A percentile compares a stretch with the other conserved stretches of the same genome.
Evolutionary conservation across 2,113 vertebrate species (phyloP).

Genomic region (Albula glossodonta): DNA sequence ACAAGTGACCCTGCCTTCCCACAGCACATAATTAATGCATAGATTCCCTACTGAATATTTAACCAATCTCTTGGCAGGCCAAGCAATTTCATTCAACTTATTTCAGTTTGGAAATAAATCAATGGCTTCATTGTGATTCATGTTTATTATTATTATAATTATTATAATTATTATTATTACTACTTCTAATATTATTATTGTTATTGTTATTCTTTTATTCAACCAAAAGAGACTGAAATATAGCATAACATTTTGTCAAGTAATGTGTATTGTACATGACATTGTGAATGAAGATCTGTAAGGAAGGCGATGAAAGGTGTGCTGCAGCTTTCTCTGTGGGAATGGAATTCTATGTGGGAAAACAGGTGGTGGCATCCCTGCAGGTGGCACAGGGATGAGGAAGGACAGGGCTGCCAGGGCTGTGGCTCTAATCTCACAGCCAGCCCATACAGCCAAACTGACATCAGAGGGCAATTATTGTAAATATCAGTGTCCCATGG

Average conservation of each 20-base stretch:
- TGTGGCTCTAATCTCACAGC: background rate
- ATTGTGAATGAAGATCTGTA: background rate
- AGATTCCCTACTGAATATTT: slow-evolving; percentile 16
- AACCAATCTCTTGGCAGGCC: slow-evolving; percentile 13
- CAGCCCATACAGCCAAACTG: background rate
- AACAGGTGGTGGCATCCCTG: background rate
- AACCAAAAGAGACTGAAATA: background rate
- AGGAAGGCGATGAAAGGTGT: background rate
- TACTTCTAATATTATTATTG: background rate
- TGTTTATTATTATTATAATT: background rate
- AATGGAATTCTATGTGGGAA: no score
- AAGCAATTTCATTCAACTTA: background rate
- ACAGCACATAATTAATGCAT: slow-evolving; percentile 14
- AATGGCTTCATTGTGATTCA: background rate
- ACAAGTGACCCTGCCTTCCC: slow-evolving; percentile 8
- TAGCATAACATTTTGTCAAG: background rate
- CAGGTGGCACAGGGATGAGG: no score
- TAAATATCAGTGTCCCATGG: background rate
- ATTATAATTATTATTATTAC: background rate
- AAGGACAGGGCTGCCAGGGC: no score
- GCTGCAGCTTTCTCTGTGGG: background rate
- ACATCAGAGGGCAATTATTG: background rate
- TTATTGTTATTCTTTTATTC: background rate
- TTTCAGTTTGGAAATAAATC: background rate
- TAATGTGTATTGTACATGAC: background rate